Evolutionary conservation across 2,797 vertebrate genomes (phyloP).

Genomic region (Girardinus metallicus): DNA sequence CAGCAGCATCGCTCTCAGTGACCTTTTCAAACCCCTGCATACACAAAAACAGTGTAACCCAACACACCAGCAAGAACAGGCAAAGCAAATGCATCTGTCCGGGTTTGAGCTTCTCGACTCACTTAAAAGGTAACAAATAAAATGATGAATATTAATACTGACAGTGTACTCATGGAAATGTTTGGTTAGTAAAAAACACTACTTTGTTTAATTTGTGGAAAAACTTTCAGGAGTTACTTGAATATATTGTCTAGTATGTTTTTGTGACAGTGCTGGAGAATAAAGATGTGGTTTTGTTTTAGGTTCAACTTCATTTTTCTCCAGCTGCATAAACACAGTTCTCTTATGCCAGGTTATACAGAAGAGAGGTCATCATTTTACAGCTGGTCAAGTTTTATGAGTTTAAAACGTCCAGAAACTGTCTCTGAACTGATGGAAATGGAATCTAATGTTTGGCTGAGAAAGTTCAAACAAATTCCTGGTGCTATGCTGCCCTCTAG

Average conservation of each 20-base stretch:
- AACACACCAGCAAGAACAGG: constrained; percentile 33
- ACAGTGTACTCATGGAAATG: not conserved
- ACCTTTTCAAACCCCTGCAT: constrained; percentile 59
- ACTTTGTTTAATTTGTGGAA: not conserved
- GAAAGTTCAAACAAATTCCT: constrained; percentile 13
- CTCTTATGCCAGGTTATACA: not conserved
- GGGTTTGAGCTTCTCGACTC: constrained; percentile 28
- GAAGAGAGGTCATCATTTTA: not conserved
- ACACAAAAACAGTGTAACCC: constrained; percentile 49
- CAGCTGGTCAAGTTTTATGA: not conserved
- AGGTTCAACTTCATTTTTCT: not conserved
- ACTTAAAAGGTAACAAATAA: constrained; percentile 33
- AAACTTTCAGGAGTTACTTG: not conserved
- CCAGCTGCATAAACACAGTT: not conserved
- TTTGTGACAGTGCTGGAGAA: not conserved
- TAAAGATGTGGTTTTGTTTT: not conserved
- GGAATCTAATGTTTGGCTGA: not conserved
- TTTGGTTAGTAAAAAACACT: not conserved
- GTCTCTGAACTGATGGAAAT: not conserved
- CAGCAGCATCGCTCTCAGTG: constrained; percentile 56
- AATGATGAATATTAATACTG: not conserved
- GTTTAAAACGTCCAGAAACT: not conserved
- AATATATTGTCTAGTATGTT: not conserved
- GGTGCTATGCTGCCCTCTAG: constrained; percentile 73
- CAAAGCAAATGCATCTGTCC: constrained; percentile 30